Conservation (phyloP, 2,113 vertebrate species). For the Vulpes lagopus region DNA sequence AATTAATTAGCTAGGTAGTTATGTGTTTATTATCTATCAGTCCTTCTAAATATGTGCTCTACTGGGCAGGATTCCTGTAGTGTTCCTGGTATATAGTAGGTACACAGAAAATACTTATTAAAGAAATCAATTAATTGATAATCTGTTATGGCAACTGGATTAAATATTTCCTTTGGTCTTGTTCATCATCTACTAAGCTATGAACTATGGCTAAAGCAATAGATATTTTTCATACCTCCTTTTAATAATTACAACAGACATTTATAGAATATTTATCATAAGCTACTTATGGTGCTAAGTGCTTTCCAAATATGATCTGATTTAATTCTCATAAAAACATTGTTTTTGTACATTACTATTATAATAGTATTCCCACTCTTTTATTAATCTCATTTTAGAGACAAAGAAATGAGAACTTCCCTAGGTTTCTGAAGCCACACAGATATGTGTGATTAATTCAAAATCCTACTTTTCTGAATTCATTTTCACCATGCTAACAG, state of each 20-base stretch:
- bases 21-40: background rate
- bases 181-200: background rate
- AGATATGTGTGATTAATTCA: background rate
- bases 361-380: background rate
- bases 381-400: background rate
- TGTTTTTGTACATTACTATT: background rate
- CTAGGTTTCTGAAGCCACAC: background rate
- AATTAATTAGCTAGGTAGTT: background rate
- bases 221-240: background rate
- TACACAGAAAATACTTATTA: background rate
- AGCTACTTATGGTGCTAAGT: background rate
- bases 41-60: background rate
- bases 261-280: background rate
- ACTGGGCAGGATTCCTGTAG: background rate
- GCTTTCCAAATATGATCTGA: background rate
- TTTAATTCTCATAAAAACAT: background rate
- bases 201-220: background rate
- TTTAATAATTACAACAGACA: background rate
- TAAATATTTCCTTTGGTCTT: background rate
- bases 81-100: background rate
- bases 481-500: background rate
- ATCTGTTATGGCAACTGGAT: background rate
- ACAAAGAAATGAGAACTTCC: background rate
- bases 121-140: slow-evolving; percentile 3
- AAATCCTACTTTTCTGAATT: background rate